These are phyloP conservation scores for Daboia siamensis DNA, from an alignment of 2,113 vertebrate genomes.

Conservation along the genomic window DNA sequence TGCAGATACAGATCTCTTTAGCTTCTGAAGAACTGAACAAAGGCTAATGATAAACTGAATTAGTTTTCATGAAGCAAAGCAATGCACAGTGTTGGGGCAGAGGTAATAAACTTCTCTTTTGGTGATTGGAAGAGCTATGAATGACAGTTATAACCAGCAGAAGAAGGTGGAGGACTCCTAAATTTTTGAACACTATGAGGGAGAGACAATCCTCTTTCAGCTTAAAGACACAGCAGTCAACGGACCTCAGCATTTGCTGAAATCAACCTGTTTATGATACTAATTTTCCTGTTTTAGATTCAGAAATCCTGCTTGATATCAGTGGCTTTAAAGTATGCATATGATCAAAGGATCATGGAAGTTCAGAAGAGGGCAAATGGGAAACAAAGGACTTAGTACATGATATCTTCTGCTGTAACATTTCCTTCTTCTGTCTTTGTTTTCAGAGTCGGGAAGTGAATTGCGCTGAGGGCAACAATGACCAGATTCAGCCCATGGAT, in stretches of 20 bases:
- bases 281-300: background rate
- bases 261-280: background rate
- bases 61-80: background rate
- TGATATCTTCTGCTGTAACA: conserved; percentile 84
- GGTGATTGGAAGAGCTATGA: background rate
- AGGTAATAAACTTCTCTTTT: background rate
- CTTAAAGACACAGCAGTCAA: background rate
- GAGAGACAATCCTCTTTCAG: background rate
- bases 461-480: conserved; percentile 82
- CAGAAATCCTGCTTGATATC: background rate
- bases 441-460: conserved; percentile 85
- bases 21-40: background rate
- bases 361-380: background rate
- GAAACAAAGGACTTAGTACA: conserved; percentile 71
- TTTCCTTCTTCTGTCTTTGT: conserved; percentile 88
- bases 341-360: background rate
- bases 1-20: background rate
- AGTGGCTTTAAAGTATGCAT: background rate
- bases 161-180: background rate
- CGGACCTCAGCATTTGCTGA: background rate
- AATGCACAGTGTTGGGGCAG: background rate
- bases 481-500: conserved; percentile 82
- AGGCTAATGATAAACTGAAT: background rate
- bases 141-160: background rate
- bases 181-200: background rate